Evolutionary conservation across 2,888 invertebrate genomes (phyloP).

Genomic region (Chydorus sphaericus): DNA sequence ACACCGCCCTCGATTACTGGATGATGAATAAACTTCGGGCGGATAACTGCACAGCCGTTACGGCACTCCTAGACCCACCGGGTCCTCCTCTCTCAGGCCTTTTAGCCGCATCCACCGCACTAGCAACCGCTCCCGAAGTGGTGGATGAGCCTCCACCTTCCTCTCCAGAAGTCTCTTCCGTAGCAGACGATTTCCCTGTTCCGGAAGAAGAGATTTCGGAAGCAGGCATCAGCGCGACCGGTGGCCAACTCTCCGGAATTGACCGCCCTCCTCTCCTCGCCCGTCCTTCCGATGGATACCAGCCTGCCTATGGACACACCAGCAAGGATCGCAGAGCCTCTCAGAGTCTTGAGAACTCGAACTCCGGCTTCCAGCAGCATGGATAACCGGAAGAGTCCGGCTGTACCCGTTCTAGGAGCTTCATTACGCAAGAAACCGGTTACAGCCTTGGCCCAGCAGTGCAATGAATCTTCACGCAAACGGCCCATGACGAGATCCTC

Average conservation of each 20-base stretch:
- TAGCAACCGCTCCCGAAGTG: too few species aligned
- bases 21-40: conserved; percentile 70
- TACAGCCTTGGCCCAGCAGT: background rate
- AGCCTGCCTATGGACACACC: conserved; percentile 1
- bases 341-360: conserved; percentile 6
- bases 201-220: background rate
- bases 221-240: background rate
- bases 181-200: too few species aligned
- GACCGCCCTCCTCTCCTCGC: background rate
- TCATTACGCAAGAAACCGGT: background rate
- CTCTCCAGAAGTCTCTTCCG: too few species aligned
- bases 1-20: conserved; percentile 70
- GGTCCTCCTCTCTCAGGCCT: conserved; percentile 43
- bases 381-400: background rate
- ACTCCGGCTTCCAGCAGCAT: conserved; percentile 9
- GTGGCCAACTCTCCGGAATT: background rate
- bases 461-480: background rate
- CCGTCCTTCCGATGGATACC: background rate
- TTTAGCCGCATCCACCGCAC: too few species aligned
- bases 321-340: background rate
- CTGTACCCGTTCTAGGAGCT: background rate
- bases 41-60: conserved; percentile 90
- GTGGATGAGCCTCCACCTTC: too few species aligned
- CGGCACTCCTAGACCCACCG: conserved; percentile 78
- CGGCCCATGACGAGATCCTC: conserved; percentile 12